Evolutionary conservation across 2,797 vertebrate species (phyloP), one percentile per base, ranked within the genome.

Genomic region (Rhinatrema bivittatum): DNA sequence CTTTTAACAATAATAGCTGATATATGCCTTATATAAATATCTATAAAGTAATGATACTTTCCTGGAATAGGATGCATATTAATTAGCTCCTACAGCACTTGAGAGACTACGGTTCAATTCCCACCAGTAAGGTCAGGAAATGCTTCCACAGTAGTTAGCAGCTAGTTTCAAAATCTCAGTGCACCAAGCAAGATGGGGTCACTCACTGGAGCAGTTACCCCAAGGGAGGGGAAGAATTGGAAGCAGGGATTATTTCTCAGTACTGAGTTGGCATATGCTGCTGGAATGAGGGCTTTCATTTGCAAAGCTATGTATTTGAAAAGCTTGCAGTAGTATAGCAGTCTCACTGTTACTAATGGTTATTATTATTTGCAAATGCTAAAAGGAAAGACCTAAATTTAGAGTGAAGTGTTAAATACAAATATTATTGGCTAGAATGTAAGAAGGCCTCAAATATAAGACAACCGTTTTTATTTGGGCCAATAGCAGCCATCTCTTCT

Each of bases 61-160:
- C 65, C 62, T 73, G 53, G 67, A 76, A 78, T 74, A 68, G 76
- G 68, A 77, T 80, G 72, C 73, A 77, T 80, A 78, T 80, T 80
- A 82, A 76, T 80, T 80, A 76, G 65, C 70, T 77, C 62, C 61
- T 75, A 69, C 49, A 76, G 68, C 70, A 79, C 68, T 75, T 78
- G 66, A 70, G 76, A 80, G 70, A 78, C 60, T 76, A 73, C 58
- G 68, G 57, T 74, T 75, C 58, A 76, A 79, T 72, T 84, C 75
- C 72, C 68, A 75, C 55, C 64, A 80, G 71, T 70, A 72, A 78
- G 73, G 71, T 81, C 77, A 82, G 66, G 44, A 74, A 77, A 78
- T 68, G 71, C 62, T 71, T 72, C 63, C 56, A 73, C 63, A 62
- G 74, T 68, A 71, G 72, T 78, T 75, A 76, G 63, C 66, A 77